Base-by-base conservation (phyloP, 2,888 invertebrate genomes). In the Phorcus lineatus region DNA sequence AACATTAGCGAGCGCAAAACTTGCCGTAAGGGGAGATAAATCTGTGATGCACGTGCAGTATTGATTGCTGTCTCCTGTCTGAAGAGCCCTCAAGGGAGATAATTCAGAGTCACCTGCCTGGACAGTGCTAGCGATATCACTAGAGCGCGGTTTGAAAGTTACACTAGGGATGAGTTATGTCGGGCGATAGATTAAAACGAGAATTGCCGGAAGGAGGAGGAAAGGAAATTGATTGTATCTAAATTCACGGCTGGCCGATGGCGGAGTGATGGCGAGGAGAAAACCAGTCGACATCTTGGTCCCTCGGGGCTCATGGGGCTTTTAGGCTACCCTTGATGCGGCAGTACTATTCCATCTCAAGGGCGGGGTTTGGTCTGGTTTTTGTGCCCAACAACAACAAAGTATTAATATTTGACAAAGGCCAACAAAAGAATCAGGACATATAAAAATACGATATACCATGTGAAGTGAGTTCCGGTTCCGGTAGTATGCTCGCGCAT, bases 211-310 rank as follows among this genome's bases (percentile, higher is more conserved):
- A 22, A 62, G 62, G 24, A 62, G 62, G n/a, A 11, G 62, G 28
- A 62, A 62, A 62, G 62, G 62, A 62, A 62, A 62, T 62, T 62
- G 62, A 62, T 62, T 62, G 62, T 62, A 62, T 62, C 62, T 28
- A 62, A 62, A 62, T 62, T 62, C 62, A 62, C 62, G 62, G 62
- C 62, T 62, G 62, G 62, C 28, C 62, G 62, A 62, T 28, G 28
- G 28, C 62, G 22, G 62, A 62, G 62, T 62, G 62, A 62, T 62
- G 28, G 62, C 28, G 28, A 4, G 13, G 24, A 28, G 24, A 62
- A 62, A 28, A 22, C 13, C 24, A 62, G 62, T 28, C 62, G 62
- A 62, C 62, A 62, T 28, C 62, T 47, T 47, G 47, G 47, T 47
- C 47, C 47, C 47, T 4, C 47, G 47, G 47, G 47, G 47, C 47